Evolutionary conservation across 1,140 invertebrate species (phyloP).

Genomic region (Stenopsyche tienmushanensis): DNA sequence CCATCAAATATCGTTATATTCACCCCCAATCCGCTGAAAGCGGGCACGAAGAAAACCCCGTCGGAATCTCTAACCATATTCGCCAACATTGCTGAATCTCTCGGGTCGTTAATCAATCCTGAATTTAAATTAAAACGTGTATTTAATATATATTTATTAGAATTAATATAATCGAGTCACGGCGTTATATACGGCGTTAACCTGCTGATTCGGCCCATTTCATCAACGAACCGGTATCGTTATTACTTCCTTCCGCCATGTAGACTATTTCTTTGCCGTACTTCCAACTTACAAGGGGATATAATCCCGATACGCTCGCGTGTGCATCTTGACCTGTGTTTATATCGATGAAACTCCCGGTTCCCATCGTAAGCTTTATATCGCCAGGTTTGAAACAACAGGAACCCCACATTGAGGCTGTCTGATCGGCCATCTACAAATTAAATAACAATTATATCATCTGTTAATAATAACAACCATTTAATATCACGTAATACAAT

Average conservation of each 20-base stretch:
- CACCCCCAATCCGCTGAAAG: slow-evolving; percentile 88
- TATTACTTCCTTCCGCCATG: slow-evolving; percentile 80
- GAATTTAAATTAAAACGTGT: slow-evolving; percentile 42
- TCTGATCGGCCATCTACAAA: slow-evolving; percentile 71
- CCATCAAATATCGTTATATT: slow-evolving; percentile 39
- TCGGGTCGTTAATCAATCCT: slow-evolving; percentile 71
- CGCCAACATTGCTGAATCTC: slow-evolving; percentile 71
- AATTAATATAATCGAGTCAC: not conserved
- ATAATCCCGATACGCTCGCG: slow-evolving; percentile 77
- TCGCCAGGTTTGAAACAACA: slow-evolving; percentile 81
- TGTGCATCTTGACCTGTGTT: slow-evolving; percentile 79
- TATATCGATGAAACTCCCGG: slow-evolving; percentile 89
- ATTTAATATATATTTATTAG: slow-evolving; percentile 1
- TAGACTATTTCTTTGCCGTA: slow-evolving; percentile 70
- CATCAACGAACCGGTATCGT: slow-evolving; percentile 86
- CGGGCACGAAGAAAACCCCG: slow-evolving; percentile 88
- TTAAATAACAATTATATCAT: slow-evolving; percentile 26
- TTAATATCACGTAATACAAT: slow-evolving; percentile 9
- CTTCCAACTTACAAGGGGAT: slow-evolving; percentile 90
- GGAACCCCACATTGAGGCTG: slow-evolving; percentile 89
- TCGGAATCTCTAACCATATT: slow-evolving; percentile 70
- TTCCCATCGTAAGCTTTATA: slow-evolving; percentile 92
- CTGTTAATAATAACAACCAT: slow-evolving; percentile 40
- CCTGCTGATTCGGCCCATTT: slow-evolving; percentile 82
- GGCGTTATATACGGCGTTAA: slow-evolving; percentile 44